Percentiles rank a stretch among this genome's conserved stretches.
These are phyloP conservation scores for Drosophila lacteicornis DNA, from an alignment of 1,140 invertebrate species.

Conservation along the genomic window DNA sequence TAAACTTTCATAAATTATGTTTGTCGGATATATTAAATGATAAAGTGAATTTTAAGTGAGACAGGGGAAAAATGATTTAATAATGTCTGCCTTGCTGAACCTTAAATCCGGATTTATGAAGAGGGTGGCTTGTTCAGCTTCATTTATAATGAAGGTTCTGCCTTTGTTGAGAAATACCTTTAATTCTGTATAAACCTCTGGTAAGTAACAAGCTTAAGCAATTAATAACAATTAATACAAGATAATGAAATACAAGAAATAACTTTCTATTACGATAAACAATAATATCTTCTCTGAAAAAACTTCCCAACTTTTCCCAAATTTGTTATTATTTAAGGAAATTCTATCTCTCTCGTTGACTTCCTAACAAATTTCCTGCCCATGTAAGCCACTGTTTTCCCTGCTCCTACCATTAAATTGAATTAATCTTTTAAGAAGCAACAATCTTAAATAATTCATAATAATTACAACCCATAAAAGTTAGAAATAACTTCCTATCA, in stretches of 20 bases:
- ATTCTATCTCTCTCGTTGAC: neutral
- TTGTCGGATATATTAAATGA: neutral
- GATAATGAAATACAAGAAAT: too few relatives aligned
- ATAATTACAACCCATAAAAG: too few relatives aligned
- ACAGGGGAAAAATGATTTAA: neutral
- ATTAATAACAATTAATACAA: neutral
- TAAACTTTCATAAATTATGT: conserved; percentile 5
- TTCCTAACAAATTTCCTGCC: neutral
- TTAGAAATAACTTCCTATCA: too few relatives aligned
- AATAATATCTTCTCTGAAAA: too few relatives aligned
- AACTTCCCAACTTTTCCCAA: neutral
- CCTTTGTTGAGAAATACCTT: too few relatives aligned
- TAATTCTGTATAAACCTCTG: too few relatives aligned
- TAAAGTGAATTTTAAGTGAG: neutral
- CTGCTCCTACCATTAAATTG: too few relatives aligned
- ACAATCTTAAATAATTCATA: too few relatives aligned
- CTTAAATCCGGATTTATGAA: neutral
- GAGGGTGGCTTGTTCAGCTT: neutral
- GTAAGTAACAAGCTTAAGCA: neutral
- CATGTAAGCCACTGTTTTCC: neutral
- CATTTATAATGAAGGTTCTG: neutral
- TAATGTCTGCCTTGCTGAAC: neutral
- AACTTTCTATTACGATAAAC: too few relatives aligned
- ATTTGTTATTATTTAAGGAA: neutral
- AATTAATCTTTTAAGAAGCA: too few relatives aligned